Evolutionary conservation across 2,888 invertebrate species (phyloP).

Genomic region (Orthosia gothica): DNA sequence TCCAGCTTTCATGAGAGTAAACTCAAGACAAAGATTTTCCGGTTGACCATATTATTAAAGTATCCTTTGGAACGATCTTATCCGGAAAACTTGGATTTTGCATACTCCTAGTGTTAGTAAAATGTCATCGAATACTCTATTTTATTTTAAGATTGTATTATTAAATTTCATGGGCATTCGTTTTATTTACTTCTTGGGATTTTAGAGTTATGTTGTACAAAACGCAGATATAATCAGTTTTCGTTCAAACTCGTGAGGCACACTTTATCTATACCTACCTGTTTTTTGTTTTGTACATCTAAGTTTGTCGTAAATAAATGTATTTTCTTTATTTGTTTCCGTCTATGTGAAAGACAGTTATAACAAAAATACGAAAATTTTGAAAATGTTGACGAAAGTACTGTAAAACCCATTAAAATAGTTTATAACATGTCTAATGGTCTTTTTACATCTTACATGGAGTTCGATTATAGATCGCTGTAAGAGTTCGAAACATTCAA

Average conservation of each 20-base stretch:
- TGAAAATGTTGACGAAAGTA: not conserved
- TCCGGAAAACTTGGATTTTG: not conserved
- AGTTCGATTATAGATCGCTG: too few relatives aligned
- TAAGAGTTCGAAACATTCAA: not conserved
- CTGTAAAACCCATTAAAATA: too few relatives aligned
- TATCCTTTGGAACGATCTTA: conserved; percentile 6
- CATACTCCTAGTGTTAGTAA: conserved; percentile 13
- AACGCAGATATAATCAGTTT: not conserved
- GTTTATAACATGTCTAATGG: too few relatives aligned
- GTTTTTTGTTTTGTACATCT: too few relatives aligned
- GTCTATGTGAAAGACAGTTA: not conserved
- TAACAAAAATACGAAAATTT: not conserved
- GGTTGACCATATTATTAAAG: conserved; percentile 26
- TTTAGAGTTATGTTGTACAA: not conserved
- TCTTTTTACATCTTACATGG: not conserved
- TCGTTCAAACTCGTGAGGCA: not conserved
- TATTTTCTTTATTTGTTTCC: too few relatives aligned
- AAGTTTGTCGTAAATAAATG: too few relatives aligned
- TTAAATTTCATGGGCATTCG: conserved; percentile 22
- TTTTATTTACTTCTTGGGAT: conserved; percentile 5
- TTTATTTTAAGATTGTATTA: conserved; percentile 18
- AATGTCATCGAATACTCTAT: conserved; percentile 5
- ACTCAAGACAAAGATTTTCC: conserved; percentile 31
- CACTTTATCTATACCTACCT: too few relatives aligned
- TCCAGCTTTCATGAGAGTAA: conserved; percentile 26